Conservation (phyloP, 2,888 invertebrate genomes). For the Nebria brevicollis region DNA sequence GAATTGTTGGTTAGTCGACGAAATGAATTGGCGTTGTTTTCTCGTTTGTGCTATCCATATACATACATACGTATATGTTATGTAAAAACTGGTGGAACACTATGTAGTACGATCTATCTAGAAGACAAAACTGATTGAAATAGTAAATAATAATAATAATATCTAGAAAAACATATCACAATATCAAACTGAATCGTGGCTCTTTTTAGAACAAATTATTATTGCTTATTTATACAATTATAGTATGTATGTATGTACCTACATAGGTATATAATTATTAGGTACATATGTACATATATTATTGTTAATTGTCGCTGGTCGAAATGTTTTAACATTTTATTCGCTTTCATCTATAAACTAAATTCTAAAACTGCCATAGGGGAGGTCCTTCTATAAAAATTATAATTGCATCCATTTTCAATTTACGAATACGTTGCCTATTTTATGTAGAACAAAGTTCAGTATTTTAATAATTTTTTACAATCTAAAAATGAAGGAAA, state of each 20-base stretch:
- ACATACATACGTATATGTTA: too few relatives aligned
- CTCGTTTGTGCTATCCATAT: constrained; percentile 38
- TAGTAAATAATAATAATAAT: constrained; percentile 15
- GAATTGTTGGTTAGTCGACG: background rate
- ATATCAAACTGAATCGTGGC: constrained; percentile 28
- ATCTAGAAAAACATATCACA: constrained; percentile 42
- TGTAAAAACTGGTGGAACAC: constrained; percentile 8
- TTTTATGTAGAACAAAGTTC: too few relatives aligned
- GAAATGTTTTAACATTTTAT: background rate
- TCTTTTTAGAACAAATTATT: constrained; percentile 22
- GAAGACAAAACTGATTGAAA: constrained; percentile 6
- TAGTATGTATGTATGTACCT: background rate
- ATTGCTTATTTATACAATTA: background rate
- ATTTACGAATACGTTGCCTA: background rate
- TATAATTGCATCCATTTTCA: background rate
- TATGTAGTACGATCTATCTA: background rate
- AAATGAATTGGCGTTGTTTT: constrained; percentile 27
- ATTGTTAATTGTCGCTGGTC: constrained; percentile 1
- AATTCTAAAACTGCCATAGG: background rate
- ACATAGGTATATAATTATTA: too few relatives aligned
- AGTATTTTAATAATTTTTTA: too few relatives aligned
- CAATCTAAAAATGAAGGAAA: background rate
- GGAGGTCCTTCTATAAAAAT: background rate
- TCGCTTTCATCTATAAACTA: background rate
- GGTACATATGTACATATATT: background rate